Evolutionary conservation across 92 coral and sea anemone genomes (phyloP), one percentile per base, ranked within the genome.

Genomic region (Virgularia gustaviana): DNA sequence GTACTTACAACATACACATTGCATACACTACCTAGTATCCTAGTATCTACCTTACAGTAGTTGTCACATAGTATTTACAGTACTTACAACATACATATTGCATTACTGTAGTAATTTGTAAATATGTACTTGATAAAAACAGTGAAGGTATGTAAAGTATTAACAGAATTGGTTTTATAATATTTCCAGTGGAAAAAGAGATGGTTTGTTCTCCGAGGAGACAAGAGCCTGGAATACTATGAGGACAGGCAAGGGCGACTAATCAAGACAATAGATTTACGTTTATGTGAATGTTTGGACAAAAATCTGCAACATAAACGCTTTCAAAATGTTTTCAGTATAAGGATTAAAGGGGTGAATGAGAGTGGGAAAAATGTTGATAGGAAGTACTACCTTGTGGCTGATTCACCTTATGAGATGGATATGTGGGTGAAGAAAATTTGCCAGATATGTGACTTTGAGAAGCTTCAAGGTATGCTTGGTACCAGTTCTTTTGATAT

Each of bases 401-500:
- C 75, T 49, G 75, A 68, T n/a, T 13, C 45, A 30, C 16, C 75
- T 11, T 68, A 68, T 35, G 75, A 68, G 24, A 68, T 68, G 75
- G 7, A 0, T 0, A 18, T 4, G 9, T 68, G 75, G 75, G 24
- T 68, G 4, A 61, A 49, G 10, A n/a, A 49, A 6, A 68, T 68
- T 16, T 68, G 75, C 45, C 31, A 68, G 36, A 15, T 68, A 22
- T 68, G 75, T 25, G 75, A 68, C 4, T 68, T 68, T 68, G 24
- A 30, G 34, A 37, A 18, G 33, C 4, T 42, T 0, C 44, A 68
- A 15, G 55, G 38, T 15, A 60, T 34, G 19, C n/a, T n/a, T n/a
- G n/a, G n/a, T n/a, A n/a, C n/a, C n/a, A n/a, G n/a, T n/a, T n/a
- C n/a, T n/a, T n/a, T n/a, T n/a, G n/a, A n/a, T n/a, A n/a, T n/a